Conservation (phyloP, 2,797 vertebrate species). For the Neoniphon sammara region DNA sequence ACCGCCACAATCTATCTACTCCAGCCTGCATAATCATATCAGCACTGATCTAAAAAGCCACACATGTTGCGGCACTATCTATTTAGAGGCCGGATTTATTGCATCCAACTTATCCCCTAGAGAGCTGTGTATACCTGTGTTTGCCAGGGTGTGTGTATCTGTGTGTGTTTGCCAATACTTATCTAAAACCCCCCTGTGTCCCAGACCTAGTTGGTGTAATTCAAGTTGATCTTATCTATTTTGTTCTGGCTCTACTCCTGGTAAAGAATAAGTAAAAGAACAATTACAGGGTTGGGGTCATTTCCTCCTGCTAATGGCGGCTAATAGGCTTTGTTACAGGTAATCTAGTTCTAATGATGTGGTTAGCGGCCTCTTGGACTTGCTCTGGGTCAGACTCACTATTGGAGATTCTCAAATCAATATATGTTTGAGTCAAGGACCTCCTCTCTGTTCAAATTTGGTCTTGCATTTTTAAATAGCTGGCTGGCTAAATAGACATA, state of each 20-base stretch:
- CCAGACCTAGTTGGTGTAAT: conserved; percentile 54
- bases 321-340: conserved; percentile 72
- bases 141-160: conserved; percentile 11
- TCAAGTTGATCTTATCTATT: conserved; percentile 64
- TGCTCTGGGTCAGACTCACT: conserved; percentile 51
- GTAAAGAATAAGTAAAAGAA: conserved; percentile 55
- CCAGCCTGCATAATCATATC: conserved; percentile 72
- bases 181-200: conserved; percentile 60
- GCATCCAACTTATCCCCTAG: conserved; percentile 38
- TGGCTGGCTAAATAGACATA: conserved; percentile 21
- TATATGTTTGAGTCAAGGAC: conserved; percentile 48
- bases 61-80: conserved; percentile 67
- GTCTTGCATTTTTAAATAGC: conserved; percentile 33
- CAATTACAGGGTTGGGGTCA: conserved; percentile 65
- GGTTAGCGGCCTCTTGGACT: conserved; percentile 55
- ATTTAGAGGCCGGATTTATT: conserved; percentile 69
- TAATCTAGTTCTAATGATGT: conserved; percentile 73
- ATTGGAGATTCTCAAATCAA: conserved; percentile 59
- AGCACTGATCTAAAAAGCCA: conserved; percentile 67
- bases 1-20: conserved; percentile 57
- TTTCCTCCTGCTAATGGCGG: conserved; percentile 66
- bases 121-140: conserved; percentile 49
- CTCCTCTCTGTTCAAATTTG: conserved; percentile 22
- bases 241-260: conserved; percentile 45
- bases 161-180: conserved; percentile 49